phyloP scores from a whole-genome alignment of 2,888 invertebrate genomes.

The Crematogaster levior region DNA sequence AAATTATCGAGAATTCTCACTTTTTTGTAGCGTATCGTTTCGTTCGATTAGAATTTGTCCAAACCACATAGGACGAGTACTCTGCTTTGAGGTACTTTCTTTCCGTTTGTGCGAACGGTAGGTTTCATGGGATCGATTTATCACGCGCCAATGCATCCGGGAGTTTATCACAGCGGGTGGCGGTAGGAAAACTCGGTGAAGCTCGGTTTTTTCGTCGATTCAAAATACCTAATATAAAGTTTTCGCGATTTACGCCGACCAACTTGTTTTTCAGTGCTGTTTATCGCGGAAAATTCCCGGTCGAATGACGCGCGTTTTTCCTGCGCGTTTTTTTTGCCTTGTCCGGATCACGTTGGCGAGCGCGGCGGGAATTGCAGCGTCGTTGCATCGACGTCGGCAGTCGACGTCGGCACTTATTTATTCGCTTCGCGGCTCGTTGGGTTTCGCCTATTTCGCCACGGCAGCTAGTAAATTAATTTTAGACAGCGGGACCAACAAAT shows the following conservation, averaged over 20 bases:
- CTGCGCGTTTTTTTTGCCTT: slow-evolving; percentile 46
- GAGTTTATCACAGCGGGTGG: slow-evolving; percentile 28
- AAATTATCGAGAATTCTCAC: slow-evolving; percentile 3
- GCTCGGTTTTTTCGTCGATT: slow-evolving; percentile 34
- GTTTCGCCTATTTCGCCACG: slow-evolving; percentile 44
- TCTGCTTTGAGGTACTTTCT: slow-evolving; percentile 38
- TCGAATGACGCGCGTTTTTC: slow-evolving; percentile 58
- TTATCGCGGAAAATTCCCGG: slow-evolving; percentile 57
- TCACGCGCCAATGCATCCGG: slow-evolving; percentile 49
- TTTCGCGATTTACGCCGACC: slow-evolving; percentile 62
- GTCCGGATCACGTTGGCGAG: slow-evolving; percentile 26
- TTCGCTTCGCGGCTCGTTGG: slow-evolving; percentile 73
- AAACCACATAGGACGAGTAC: slow-evolving; percentile 12
- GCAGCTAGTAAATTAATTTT: slow-evolving; percentile 72
- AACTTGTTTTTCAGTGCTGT: slow-evolving; percentile 64
- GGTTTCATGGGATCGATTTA: slow-evolving; percentile 48
- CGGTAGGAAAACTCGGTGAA: slow-evolving; percentile 24
- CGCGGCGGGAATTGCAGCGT: slow-evolving; percentile 41
- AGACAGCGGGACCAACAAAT: slow-evolving; percentile 70
- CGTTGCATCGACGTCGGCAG: slow-evolving; percentile 60
- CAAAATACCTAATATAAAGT: slow-evolving; percentile 63
- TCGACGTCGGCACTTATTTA: slow-evolving; percentile 65
- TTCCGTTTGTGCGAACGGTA: slow-evolving; percentile 25
- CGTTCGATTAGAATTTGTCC: slow-evolving; percentile 42
- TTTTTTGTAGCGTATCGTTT: slow-evolving; percentile 9